These are phyloP conservation scores for Sesia apiformis DNA, from an alignment of 2,888 invertebrate genomes.

Conservation along the genomic window DNA sequence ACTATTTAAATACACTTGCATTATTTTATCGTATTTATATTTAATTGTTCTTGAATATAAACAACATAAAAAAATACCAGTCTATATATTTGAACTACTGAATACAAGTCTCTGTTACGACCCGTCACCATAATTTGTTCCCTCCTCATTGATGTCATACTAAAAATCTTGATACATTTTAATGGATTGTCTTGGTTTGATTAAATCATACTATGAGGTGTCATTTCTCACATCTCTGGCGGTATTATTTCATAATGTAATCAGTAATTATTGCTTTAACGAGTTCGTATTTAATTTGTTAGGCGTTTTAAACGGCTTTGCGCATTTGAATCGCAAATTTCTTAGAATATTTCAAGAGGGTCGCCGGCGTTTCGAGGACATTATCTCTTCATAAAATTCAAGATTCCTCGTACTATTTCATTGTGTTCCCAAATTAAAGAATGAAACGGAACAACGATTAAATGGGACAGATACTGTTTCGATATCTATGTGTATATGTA, in stretches of 20 bases:
- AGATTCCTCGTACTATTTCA: slow-evolving; percentile 60
- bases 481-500: too few species aligned
- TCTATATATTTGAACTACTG: too few species aligned
- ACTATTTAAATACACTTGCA: too few species aligned
- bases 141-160: too few species aligned
- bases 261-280: slow-evolving; percentile 72
- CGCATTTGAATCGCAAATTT: slow-evolving; percentile 74
- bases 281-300: slow-evolving; percentile 73
- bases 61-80: too few species aligned
- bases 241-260: slow-evolving; percentile 64
- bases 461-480: background rate
- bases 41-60: too few species aligned
- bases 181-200: too few species aligned
- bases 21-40: too few species aligned
- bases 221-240: slow-evolving; percentile 8
- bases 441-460: background rate
- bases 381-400: slow-evolving; percentile 74
- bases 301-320: slow-evolving; percentile 74
- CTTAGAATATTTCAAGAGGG: slow-evolving; percentile 72
- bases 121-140: too few species aligned
- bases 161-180: too few species aligned
- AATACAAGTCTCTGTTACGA: too few species aligned
- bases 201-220: background rate
- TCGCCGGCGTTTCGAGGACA: slow-evolving; percentile 65
- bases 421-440: slow-evolving; percentile 39